These are phyloP conservation scores for Cassiopea xamachana DNA, from an alignment of 30 jellyfish, hydroid and myxozoan species.

Conservation along the genomic window DNA sequence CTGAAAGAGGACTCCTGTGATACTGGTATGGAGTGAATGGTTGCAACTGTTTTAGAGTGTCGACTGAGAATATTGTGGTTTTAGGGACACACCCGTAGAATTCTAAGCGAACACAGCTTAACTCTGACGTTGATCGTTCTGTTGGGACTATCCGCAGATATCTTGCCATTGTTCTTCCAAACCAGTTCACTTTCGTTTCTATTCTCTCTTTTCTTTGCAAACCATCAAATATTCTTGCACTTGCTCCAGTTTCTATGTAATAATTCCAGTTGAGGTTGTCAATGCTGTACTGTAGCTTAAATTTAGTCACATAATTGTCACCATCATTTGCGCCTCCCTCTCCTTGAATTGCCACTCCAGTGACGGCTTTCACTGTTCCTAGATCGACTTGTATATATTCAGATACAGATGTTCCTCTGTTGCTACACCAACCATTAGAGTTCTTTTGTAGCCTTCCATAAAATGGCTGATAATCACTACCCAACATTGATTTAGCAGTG, in stretches of 20 bases:
- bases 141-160: slow-evolving; percentile 47
- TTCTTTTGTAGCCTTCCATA: slow-evolving; percentile 13
- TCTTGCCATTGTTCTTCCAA: slow-evolving; percentile 25
- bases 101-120: slow-evolving; percentile 51
- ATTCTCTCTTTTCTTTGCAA: background rate
- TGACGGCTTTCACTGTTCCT: slow-evolving; percentile 24
- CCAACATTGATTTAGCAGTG: background rate
- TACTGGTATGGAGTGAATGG: background rate
- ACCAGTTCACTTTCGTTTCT: slow-evolving; percentile 56
- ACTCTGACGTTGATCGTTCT: background rate
- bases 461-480: background rate
- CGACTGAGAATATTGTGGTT: background rate
- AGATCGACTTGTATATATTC: slow-evolving; percentile 38
- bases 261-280: slow-evolving; percentile 7
- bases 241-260: background rate
- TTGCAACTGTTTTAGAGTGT: background rate
- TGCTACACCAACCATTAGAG: slow-evolving; percentile 49
- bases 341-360: slow-evolving; percentile 67
- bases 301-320: background rate
- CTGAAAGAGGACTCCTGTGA: background rate
- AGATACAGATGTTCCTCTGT: slow-evolving; percentile 4
- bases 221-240: background rate
- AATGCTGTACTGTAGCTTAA: background rate
- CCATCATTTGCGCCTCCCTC: background rate
- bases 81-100: slow-evolving; percentile 46